Evolutionary conservation across 2,113 vertebrate species (phyloP), one percentile per base, ranked within the genome.

Genomic region (Hucho hucho): DNA sequence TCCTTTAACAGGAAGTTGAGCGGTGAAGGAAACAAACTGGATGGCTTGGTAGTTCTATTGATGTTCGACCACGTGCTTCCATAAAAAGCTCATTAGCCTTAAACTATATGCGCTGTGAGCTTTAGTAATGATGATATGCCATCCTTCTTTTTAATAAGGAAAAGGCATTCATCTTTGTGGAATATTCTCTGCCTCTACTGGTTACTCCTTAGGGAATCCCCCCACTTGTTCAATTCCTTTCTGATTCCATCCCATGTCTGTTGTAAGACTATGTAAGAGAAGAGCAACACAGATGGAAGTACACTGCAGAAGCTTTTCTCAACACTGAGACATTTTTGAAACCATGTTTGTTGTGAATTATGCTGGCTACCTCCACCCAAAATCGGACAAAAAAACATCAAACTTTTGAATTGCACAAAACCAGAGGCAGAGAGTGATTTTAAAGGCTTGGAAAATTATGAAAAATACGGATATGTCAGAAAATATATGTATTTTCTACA

Each of bases 191-290:
- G 18, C 79, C 82, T 79, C 66, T 61, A 7, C 76, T 81, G 78
- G 71, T 66, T 77, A 11, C 74, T 86, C 86, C 80, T 47, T 26
- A 1, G 89, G 83, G 83, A 89, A 73, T 75, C 81, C 81, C 74
- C 74, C 59, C 32, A 84, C 81, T 79, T 77, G 72, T 75, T 79
- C 84, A 84, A 18, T 53, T 53, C 49, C 84, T 84, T 83, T 69
- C 69, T 59, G 28, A 47, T 72, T 77, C 82, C 80, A 64, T 84
- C 75, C 7, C 73, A 69, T 47, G 20, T 81, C 84, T 90, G 87
- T 87, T 65, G 87, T 89, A 90, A 90, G 85, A 88, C 69, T n/a
- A 76, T 85, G 87, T 88, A 90, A 90, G 88, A 89, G 81, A 67
- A 84, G 84, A 85, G 75, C 32, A 32, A 79, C 74, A 78, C 82